Evolutionary conservation across 1,140 invertebrate species (phyloP).

Genomic region (Akabosia matsudoensis): DNA sequence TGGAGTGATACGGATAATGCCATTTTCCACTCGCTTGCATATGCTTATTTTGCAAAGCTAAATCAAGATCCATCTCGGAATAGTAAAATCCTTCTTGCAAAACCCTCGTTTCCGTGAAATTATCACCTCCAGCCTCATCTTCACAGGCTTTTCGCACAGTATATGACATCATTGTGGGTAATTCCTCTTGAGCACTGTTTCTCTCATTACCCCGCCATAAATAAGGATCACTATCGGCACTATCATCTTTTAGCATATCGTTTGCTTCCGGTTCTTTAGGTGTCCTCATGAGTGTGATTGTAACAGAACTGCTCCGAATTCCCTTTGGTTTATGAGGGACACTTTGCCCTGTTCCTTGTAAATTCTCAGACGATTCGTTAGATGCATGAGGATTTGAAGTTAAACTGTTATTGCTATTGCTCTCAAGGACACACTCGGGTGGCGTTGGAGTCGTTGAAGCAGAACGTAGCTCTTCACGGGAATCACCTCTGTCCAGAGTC

Average conservation of each 20-base stretch:
- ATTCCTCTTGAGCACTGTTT: not conserved
- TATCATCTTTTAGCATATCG: not conserved
- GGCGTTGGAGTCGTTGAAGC: conserved; percentile 32
- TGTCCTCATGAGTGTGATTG: not conserved
- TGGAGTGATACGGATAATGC: conserved; percentile 13
- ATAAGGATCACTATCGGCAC: not conserved
- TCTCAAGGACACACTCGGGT: not conserved
- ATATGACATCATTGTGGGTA: not conserved
- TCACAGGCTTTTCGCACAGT: not conserved
- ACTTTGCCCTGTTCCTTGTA: too few relatives aligned
- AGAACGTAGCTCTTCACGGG: conserved; percentile 7
- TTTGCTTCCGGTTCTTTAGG: not conserved
- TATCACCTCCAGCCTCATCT: not conserved
- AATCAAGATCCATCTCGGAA: conserved; percentile 10
- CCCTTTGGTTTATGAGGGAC: not conserved
- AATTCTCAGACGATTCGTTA: not conserved
- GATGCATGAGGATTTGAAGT: too few relatives aligned
- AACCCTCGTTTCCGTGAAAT: not conserved
- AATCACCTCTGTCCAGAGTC: conserved; percentile 16
- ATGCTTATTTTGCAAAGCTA: conserved; percentile 1
- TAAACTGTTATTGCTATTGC: not conserved
- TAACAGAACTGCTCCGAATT: not conserved
- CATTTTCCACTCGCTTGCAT: conserved; percentile 8
- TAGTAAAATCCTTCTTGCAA: conserved; percentile 6
- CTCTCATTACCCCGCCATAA: not conserved